Base-by-base conservation (phyloP, 2,113 vertebrate species). In the Phoenicopterus ruber region DNA sequence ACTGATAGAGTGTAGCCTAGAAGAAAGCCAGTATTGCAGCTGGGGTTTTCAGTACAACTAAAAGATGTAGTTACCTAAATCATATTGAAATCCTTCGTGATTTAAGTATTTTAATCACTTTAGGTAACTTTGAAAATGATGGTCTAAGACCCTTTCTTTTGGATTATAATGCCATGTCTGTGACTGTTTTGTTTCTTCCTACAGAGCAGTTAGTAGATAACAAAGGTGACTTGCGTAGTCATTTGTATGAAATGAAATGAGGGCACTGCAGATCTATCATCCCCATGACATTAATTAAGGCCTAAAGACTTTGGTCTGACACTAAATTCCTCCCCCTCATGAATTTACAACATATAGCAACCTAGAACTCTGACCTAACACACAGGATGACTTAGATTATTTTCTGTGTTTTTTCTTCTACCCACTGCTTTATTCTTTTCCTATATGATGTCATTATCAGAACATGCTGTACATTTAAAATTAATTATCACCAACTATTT, bases 261-360 rank as follows among this genome's bases (percentile, higher is more conserved):
- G 47, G 77, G 78, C 42, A 22, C 38, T 90, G 66, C 54, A 90
- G 42, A 95, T 95, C 93, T 86, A 59, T 96, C 95, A 97, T 96
- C 88, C 83, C 74, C 38, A 44, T 94, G 94, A 97, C 78, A 71
- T 93, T 97, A 97, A 96, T 96, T 96, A 96, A 82, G 46, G 84
- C 89, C 74, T 97, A 66, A 96, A 95, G 89, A 89, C 73, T 94
- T 84, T 94, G 74, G 66, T 29, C 79, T 96, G 96, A 94, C 97
- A 96, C 74, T 95, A 36, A 93, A 93, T 94, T 93, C 94, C 91
- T 95, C 91, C 95, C 66, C 58, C 58, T 95, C 87, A 93, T 94
- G 95, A 97, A 97, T 96, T 95, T 95, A 94, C 78, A 94, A 46
- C 66, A 83, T 79, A 73, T 11, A 86, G 31, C n/a, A 83, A 52